These are phyloP conservation scores for Panopea generosa DNA, from an alignment of 2,888 invertebrate genomes.

Conservation along the genomic window DNA sequence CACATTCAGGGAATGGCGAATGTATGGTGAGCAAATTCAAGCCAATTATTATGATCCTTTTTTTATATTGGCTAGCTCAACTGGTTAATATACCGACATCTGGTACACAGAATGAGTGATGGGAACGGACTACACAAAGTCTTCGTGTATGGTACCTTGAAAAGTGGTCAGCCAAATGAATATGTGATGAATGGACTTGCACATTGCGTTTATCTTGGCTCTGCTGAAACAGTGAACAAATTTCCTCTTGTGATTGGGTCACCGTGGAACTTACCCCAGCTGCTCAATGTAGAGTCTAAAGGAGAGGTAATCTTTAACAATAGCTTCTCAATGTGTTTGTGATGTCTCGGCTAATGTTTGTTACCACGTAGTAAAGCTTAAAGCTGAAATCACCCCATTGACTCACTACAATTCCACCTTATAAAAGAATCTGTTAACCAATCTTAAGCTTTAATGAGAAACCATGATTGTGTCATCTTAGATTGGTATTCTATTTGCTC, in stretches of 20 bases:
- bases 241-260: slow-evolving; percentile 95
- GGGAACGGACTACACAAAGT: slow-evolving; percentile 85
- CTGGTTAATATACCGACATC: too few species aligned
- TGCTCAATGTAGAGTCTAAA: slow-evolving; percentile 86
- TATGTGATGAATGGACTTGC: slow-evolving; percentile 88
- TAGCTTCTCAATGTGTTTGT: background rate
- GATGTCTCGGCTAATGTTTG: background rate
- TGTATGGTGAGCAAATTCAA: too few species aligned
- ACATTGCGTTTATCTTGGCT: slow-evolving; percentile 78
- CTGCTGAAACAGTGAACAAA: slow-evolving; percentile 89
- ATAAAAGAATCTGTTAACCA: too few species aligned
- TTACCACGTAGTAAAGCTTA: background rate
- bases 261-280: slow-evolving; percentile 95
- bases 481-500: too few species aligned
- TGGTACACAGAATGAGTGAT: too few species aligned
- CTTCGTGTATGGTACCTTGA: slow-evolving; percentile 97
- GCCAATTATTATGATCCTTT: too few species aligned
- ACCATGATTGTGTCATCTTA: too few species aligned
- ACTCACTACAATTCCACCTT: background rate
- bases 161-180: slow-evolving; percentile 95
- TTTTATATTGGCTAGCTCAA: too few species aligned
- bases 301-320: slow-evolving; percentile 54
- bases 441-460: too few species aligned
- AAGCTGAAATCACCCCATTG: background rate
- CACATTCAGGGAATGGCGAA: too few species aligned